Evolutionary conservation across 1,140 invertebrate genomes (phyloP).

Genomic region (Apolygus lucorum): DNA sequence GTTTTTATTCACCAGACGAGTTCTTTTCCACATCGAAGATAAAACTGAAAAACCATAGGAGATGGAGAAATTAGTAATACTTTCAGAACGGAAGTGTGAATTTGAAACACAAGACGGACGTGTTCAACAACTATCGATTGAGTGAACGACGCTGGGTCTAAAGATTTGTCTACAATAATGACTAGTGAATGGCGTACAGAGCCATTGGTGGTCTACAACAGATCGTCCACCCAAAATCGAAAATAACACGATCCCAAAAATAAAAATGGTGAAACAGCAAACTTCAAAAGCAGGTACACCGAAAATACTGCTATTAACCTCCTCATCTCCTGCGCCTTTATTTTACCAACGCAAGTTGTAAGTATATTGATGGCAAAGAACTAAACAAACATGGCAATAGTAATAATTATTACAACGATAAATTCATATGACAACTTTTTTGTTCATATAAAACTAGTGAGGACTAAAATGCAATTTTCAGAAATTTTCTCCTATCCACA

Average conservation of each 20-base stretch:
- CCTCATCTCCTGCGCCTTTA: neutral
- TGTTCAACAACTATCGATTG: neutral
- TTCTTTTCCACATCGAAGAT: neutral
- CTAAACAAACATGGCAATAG: neutral
- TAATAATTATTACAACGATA: neutral
- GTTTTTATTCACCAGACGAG: neutral
- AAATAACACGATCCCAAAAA: too few species aligned
- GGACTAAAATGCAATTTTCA: conserved; percentile 16
- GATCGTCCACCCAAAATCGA: too few species aligned
- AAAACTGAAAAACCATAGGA: neutral
- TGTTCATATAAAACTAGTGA: conserved; percentile 11
- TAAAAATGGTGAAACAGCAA: too few species aligned
- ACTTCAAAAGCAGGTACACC: too few species aligned
- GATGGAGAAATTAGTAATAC: neutral
- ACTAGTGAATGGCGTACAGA: too few species aligned
- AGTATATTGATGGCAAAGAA: neutral
- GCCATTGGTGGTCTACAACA: too few species aligned
- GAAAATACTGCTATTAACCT: neutral
- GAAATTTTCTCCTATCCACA: neutral
- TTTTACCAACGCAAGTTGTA: neutral
- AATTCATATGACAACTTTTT: neutral
- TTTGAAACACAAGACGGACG: neutral
- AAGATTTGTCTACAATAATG: too few species aligned
- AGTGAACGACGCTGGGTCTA: neutral
- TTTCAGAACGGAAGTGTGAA: neutral